Conservation (phyloP, 2,888 invertebrate genomes). For the Acronicta aceris region DNA sequence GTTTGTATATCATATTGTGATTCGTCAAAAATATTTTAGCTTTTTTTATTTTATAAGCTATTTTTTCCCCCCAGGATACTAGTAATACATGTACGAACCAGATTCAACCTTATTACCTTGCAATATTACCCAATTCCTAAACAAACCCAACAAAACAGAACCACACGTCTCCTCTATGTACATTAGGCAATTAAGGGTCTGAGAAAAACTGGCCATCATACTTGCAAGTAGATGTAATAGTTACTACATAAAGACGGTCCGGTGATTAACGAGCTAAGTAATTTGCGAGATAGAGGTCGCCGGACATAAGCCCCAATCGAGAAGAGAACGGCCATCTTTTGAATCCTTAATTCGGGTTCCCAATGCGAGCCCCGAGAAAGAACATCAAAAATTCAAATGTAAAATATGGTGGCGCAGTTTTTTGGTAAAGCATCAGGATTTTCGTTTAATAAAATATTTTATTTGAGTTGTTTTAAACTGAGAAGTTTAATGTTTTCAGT, state of each 20-base stretch:
- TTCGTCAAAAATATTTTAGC: too few species aligned
- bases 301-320: slow-evolving; percentile 56
- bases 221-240: slow-evolving; percentile 24
- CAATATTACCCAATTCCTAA: not conserved
- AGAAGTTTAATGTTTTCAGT: not conserved
- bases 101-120: not conserved
- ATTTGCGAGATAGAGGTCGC: slow-evolving; percentile 63
- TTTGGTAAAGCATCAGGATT: slow-evolving; percentile 24
- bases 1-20: too few species aligned
- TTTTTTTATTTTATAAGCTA: too few species aligned
- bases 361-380: slow-evolving; percentile 16
- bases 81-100: not conserved
- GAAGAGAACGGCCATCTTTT: slow-evolving; percentile 46
- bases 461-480: slow-evolving; percentile 23
- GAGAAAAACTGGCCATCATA: slow-evolving; percentile 33
- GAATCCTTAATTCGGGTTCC: slow-evolving; percentile 43
- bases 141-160: slow-evolving; percentile 1
- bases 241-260: slow-evolving; percentile 47
- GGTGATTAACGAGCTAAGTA: slow-evolving; percentile 67
- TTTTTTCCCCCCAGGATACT: too few species aligned
- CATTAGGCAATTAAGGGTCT: slow-evolving; percentile 39
- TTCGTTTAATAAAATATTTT: slow-evolving; percentile 28
- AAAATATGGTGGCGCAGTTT: slow-evolving; percentile 34
- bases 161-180: not conserved
- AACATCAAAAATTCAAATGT: slow-evolving; percentile 43